These are phyloP conservation scores for Lagodon rhomboides DNA, from an alignment of 2,797 vertebrate species.

Conservation along the genomic window DNA sequence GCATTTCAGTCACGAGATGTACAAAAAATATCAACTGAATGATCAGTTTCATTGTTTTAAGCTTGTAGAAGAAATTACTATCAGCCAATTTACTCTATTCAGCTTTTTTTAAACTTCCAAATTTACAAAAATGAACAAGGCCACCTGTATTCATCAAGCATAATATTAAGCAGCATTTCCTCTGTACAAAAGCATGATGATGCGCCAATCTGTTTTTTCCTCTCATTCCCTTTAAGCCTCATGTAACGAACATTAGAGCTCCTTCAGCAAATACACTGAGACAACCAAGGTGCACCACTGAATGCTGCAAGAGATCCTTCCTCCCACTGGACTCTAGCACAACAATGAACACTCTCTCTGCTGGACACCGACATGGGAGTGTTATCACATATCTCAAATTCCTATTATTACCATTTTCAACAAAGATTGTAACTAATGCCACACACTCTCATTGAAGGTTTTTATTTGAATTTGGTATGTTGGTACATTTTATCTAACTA, in stretches of 20 bases:
- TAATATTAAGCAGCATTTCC: neutral
- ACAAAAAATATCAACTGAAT: neutral
- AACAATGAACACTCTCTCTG: neutral
- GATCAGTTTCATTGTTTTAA: too few relatives aligned
- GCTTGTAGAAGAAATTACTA: too few relatives aligned
- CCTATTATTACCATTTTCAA: neutral
- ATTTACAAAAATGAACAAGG: neutral
- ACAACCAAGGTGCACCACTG: neutral
- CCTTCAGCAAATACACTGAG: neutral
- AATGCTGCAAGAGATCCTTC: neutral
- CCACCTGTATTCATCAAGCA: neutral
- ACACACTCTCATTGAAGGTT: neutral
- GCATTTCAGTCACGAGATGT: neutral
- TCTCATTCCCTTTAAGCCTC: neutral
- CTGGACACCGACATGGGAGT: neutral
- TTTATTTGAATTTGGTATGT: neutral
- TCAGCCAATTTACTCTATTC: too few relatives aligned
- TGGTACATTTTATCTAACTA: neutral
- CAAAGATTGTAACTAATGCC: too few relatives aligned
- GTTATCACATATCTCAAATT: conserved; percentile 2
- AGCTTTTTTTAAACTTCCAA: neutral
- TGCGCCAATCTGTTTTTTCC: neutral
- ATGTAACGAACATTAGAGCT: neutral
- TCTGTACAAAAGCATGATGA: neutral
- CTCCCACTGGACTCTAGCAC: neutral